phyloP scores from a whole-genome alignment of 2,888 invertebrate genomes.

The Drosophila falleni region DNA sequence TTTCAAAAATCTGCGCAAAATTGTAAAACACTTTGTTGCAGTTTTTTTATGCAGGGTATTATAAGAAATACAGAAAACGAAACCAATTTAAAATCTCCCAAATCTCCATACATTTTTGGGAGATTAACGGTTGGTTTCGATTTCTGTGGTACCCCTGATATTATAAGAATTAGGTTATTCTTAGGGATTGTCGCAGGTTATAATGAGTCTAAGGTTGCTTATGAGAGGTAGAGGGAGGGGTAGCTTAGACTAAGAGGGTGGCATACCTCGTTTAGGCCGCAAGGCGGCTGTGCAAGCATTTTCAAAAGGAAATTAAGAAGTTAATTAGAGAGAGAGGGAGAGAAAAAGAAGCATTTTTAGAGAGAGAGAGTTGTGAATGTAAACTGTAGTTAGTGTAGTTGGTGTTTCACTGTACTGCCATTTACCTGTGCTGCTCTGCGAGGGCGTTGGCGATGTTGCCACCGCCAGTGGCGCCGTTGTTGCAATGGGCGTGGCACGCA shows the following conservation, averaged over 20 bases:
- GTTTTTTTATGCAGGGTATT: too few relatives aligned
- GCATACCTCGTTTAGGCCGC: slow-evolving; percentile 71
- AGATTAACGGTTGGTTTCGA: too few relatives aligned
- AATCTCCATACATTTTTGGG: too few relatives aligned
- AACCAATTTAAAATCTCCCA: too few relatives aligned
- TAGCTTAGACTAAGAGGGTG: neutral
- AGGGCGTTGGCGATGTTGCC: slow-evolving; percentile 89
- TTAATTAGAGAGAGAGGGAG: slow-evolving; percentile 6
- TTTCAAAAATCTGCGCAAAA: neutral
- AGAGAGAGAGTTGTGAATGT: neutral
- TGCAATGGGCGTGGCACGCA: slow-evolving; percentile 52
- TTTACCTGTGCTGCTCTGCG: slow-evolving; percentile 88
- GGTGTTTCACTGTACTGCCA: neutral
- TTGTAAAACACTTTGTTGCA: neutral
- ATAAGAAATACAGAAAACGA: too few relatives aligned
- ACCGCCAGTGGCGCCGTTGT: slow-evolving; percentile 66
- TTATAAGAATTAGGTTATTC: neutral
- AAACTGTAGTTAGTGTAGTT: neutral
- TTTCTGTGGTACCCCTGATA: too few relatives aligned
- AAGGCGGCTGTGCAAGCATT: slow-evolving; percentile 70
- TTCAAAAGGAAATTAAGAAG: neutral
- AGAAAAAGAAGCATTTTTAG: neutral
- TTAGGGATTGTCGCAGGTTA: too few relatives aligned
- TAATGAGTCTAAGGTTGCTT: neutral
- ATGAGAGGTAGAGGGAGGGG: too few relatives aligned